A percentile compares a stretch with the other conserved stretches of the same genome.
Evolutionary conservation across 2,113 vertebrate genomes (phyloP).

Genomic region (Psophia crepitans): DNA sequence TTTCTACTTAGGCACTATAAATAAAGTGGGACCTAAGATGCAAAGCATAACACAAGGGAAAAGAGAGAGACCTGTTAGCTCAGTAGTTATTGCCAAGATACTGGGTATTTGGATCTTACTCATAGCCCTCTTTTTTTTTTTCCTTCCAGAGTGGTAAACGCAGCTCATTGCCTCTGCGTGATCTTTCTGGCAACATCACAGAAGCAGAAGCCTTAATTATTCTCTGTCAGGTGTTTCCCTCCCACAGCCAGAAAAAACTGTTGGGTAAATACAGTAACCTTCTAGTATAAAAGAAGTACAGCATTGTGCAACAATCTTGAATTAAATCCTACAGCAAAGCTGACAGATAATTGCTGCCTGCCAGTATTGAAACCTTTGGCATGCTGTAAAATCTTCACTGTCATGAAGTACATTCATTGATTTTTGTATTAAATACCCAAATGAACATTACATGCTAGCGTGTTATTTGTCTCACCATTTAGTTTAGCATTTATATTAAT

Average conservation of each 20-base stretch:
- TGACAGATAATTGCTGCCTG: background rate
- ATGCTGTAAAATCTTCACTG: background rate
- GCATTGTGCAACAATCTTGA: background rate
- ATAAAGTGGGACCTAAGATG: background rate
- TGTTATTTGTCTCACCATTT: background rate
- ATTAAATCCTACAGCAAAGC: background rate
- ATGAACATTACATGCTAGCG: background rate
- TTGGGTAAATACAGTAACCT: background rate
- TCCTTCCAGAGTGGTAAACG: background rate
- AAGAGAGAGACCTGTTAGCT: background rate
- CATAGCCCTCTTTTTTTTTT: background rate
- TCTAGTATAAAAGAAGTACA: background rate
- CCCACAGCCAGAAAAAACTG: background rate
- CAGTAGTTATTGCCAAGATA: background rate
- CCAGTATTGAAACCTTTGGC: background rate
- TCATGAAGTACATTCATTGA: background rate
- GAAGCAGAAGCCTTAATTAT: background rate
- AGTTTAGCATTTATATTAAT: background rate
- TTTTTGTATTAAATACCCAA: background rate
- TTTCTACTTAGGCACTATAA: background rate
- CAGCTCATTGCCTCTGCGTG: background rate
- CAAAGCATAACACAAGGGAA: background rate
- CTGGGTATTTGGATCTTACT: background rate
- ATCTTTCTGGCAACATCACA: background rate
- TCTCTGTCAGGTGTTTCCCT: background rate